Evolutionary conservation across 2,888 invertebrate genomes (phyloP).

Genomic region (Ennomos fuscantarius): DNA sequence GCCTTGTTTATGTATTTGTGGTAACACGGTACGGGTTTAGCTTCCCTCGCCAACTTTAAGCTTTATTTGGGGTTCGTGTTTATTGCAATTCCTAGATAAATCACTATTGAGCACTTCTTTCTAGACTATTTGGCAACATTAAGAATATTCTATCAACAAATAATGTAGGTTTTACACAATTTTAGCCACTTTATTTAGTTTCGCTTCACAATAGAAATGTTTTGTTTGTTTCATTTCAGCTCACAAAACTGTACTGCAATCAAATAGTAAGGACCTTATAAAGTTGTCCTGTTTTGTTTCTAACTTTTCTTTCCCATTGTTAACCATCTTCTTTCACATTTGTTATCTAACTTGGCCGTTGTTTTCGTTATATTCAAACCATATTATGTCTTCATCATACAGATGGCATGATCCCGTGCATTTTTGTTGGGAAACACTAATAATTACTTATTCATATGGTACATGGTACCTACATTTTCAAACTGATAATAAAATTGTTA

Average conservation of each 20-base stretch:
- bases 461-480: no score
- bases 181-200: conserved; percentile 8
- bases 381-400: conserved; percentile 25
- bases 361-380: conserved; percentile 14
- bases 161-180: background rate
- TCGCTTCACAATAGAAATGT: conserved; percentile 30
- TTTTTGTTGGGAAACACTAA: background rate
- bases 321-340: conserved; percentile 42
- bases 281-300: conserved; percentile 57
- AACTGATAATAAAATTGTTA: background rate
- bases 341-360: conserved; percentile 31
- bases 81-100: no score
- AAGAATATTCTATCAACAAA: background rate
- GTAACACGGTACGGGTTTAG: no score
- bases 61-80: no score
- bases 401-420: conserved; percentile 31
- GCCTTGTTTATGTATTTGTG: no score
- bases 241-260: conserved; percentile 80
- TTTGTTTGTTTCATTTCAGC: conserved; percentile 76
- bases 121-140: no score
- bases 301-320: conserved; percentile 48
- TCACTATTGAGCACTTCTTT: no score
- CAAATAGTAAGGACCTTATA: conserved; percentile 76
- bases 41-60: no score
- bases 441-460: no score